Conservation (phyloP, 2,113 vertebrate genomes). For the Thamnaconus septentrionalis region DNA sequence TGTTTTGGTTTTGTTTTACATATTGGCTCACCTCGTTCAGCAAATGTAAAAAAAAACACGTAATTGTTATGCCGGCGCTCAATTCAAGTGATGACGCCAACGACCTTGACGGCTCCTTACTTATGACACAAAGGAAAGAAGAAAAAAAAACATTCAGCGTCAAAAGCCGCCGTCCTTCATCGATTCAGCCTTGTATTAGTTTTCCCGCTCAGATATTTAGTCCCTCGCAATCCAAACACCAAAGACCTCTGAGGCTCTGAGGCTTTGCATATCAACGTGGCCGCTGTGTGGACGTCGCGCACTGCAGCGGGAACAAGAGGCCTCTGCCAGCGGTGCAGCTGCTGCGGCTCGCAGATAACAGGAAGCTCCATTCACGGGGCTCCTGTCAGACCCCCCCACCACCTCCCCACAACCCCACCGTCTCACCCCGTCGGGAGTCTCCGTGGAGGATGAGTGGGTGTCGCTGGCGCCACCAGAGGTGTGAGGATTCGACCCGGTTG, state of each 20-base stretch:
- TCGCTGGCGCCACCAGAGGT: slow-evolving; percentile 38
- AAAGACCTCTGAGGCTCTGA: too few species aligned
- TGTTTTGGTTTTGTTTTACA: too few species aligned
- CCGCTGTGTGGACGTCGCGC: neutral
- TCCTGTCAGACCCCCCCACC: slow-evolving; percentile 31
- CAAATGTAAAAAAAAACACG: slow-evolving; percentile 9
- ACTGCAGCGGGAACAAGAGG: too few species aligned
- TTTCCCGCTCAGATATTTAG: slow-evolving; percentile 12
- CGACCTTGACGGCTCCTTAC: slow-evolving; percentile 9
- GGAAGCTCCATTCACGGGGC: slow-evolving; percentile 46
- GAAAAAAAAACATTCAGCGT: slow-evolving; percentile 5
- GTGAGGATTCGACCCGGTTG: slow-evolving; percentile 28
- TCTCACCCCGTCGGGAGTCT: slow-evolving; percentile 30
- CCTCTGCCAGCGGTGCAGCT: slow-evolving; percentile 30
- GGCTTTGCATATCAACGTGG: slow-evolving; percentile 28
- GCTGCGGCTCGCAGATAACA: slow-evolving; percentile 60
- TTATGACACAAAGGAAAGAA: neutral
- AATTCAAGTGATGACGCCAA: slow-evolving; percentile 12
- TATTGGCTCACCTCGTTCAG: neutral
- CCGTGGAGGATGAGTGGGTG: slow-evolving; percentile 44
- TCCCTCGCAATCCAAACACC: too few species aligned
- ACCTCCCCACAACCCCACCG: slow-evolving; percentile 18
- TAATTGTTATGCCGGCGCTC: neutral
- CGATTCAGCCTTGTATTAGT: slow-evolving; percentile 9
- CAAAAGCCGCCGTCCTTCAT: slow-evolving; percentile 8